phyloP scores from a whole-genome alignment of 92 coral and sea anemone species.

The Epizoanthus stellaris region DNA sequence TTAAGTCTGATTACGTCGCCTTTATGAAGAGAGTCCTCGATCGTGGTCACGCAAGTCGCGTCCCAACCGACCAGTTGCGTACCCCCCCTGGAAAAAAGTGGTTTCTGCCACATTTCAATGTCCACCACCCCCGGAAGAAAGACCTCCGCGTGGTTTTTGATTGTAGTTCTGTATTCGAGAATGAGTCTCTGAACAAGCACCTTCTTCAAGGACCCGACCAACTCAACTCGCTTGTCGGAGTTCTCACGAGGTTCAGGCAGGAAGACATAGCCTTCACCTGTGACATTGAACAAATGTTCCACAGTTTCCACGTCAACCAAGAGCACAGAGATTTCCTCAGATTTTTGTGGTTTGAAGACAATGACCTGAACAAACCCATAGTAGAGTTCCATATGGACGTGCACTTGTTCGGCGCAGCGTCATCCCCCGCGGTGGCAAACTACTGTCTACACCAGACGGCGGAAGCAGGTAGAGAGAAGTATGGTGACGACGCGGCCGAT shows the following conservation, averaged over 20 bases:
- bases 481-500: too few relatives aligned
- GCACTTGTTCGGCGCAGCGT: too few relatives aligned
- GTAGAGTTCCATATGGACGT: too few relatives aligned
- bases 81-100: slow-evolving; percentile 44
- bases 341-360: too few relatives aligned
- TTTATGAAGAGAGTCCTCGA: slow-evolving; percentile 61
- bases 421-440: too few relatives aligned
- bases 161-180: slow-evolving; percentile 45
- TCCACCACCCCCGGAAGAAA: slow-evolving; percentile 45
- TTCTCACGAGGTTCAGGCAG: slow-evolving; percentile 37
- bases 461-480: too few relatives aligned
- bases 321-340: slow-evolving; percentile 48
- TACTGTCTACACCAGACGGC: too few relatives aligned
- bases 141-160: slow-evolving; percentile 65
- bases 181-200: slow-evolving; percentile 43
- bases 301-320: slow-evolving; percentile 13
- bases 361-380: too few relatives aligned
- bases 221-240: slow-evolving; percentile 43
- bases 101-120: slow-evolving; percentile 58
- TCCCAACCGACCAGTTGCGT: slow-evolving; percentile 35
- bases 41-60: slow-evolving; percentile 47
- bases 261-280: slow-evolving; percentile 51
- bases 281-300: slow-evolving; percentile 47
- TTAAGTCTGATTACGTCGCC: slow-evolving; percentile 36
- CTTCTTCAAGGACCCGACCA: slow-evolving; percentile 55